Base-by-base conservation (phyloP, 2,797 vertebrate genomes). In the Scarus forsteni region DNA sequence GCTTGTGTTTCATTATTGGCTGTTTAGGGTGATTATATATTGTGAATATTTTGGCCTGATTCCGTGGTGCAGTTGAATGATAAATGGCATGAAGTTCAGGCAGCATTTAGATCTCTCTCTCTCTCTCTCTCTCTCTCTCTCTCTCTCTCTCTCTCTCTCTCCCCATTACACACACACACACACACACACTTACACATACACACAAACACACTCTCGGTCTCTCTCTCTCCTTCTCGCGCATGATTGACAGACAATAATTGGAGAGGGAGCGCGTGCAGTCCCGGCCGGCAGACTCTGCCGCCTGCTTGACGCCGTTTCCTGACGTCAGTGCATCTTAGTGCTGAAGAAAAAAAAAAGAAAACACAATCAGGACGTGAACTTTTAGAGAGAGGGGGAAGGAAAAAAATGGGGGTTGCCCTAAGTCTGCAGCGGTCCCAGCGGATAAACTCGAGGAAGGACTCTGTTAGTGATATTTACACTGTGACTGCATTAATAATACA, bases 161-260 rank as follows among this genome's bases (percentile, higher is more conserved):
- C 51, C 18, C 50, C 44, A 55, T 27, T 36, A 13, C 10, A 13
- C 42, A 13, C 42, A 44, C 42, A 44, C 42, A 44, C 12, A 13
- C 43, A 44, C 43, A 14, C 4, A 5, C 12, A 44, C 13, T n/a
- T n/a, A 42, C 40, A 42, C 10, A 16, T n/a, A 1, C 45, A n/a
- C 15, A 27, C 15, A 12, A 43, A 12, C 45, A 1, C 45, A 18
- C 49, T 3, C 27, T 0, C 16, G 11, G 34, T 52, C 50, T 36
- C 34, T 9, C 51, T 53, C 34, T 53, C 51, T 34, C 3, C 2
- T n/a, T 3, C 42, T 42, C 36, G n/a, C 49, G 35, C 75, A 36
- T 88, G 91, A 93, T 73, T 87, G 90, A 85, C 89, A 85, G 72
- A 74, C 80, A 83, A 83, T 92, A 89, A 92, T 88, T 88, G 84